Evolutionary conservation across 2,797 vertebrate species (phyloP).

Genomic region (Iguana delicatissima): DNA sequence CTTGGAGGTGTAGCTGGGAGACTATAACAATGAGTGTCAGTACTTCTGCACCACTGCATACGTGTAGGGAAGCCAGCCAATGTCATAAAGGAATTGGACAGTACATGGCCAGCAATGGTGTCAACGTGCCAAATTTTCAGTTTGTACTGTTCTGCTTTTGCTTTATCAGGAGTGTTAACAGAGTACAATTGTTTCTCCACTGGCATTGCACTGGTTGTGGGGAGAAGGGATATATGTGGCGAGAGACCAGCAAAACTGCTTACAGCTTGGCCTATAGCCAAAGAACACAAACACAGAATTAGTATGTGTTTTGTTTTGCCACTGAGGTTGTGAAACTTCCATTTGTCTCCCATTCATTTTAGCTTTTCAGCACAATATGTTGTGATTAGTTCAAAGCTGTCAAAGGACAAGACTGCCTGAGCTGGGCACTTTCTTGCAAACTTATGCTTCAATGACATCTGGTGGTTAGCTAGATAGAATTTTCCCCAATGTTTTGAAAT

Average conservation of each 20-base stretch:
- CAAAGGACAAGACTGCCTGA: background rate
- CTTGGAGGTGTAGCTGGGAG: background rate
- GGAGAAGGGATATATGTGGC: background rate
- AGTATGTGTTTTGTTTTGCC: background rate
- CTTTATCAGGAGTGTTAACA: background rate
- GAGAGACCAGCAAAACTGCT: background rate
- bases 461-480: slow-evolving; percentile 11
- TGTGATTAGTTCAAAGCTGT: slow-evolving; percentile 9
- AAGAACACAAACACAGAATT: background rate
- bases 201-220: background rate
- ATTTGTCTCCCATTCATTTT: slow-evolving; percentile 9
- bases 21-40: background rate
- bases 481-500: background rate
- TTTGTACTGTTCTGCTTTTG: too few relatives aligned
- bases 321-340: background rate
- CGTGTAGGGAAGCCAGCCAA: slow-evolving; percentile 7
- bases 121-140: background rate
- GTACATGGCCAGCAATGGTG: slow-evolving; percentile 28
- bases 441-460: slow-evolving; percentile 41
- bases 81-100: background rate
- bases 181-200: background rate
- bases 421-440: background rate
- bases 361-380: background rate
- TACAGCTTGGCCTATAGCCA: background rate
- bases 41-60: background rate